These are phyloP conservation scores for Terrapene triunguis DNA, from an alignment of 2,113 vertebrate species.

Conservation along the genomic window DNA sequence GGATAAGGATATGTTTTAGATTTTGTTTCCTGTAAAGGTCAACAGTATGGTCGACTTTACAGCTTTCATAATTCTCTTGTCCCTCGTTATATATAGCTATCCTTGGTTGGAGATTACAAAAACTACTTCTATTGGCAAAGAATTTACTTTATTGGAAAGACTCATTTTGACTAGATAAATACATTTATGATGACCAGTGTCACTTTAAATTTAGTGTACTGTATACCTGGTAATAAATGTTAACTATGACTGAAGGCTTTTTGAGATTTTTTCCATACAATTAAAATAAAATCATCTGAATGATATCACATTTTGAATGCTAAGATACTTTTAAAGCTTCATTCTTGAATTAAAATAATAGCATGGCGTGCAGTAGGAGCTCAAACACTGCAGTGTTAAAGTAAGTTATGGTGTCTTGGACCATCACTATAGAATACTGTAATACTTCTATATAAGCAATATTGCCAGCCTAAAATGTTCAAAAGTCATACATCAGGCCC, in stretches of 20 bases:
- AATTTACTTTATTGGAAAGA: slow-evolving; percentile 44
- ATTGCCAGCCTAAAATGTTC: background rate
- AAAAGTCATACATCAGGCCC: background rate
- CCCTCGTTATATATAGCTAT: background rate
- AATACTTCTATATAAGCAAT: background rate
- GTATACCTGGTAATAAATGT: background rate
- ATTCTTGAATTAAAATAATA: slow-evolving; percentile 11
- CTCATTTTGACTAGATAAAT: slow-evolving; percentile 12
- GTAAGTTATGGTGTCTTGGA: background rate
- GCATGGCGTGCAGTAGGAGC: background rate
- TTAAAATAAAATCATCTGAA: slow-evolving; percentile 56
- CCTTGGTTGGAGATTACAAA: background rate
- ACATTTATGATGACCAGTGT: slow-evolving; percentile 35
- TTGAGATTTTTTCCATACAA: slow-evolving; percentile 47
- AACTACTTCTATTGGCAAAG: background rate
- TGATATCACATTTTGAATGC: slow-evolving; percentile 48
- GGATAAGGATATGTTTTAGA: background rate
- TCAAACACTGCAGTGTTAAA: background rate
- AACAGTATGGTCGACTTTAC: background rate
- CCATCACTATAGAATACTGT: background rate
- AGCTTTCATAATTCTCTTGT: background rate
- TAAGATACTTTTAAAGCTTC: slow-evolving; percentile 28
- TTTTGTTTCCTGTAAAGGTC: background rate
- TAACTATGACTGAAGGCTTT: slow-evolving; percentile 55
- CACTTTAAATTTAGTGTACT: slow-evolving; percentile 4